Evolutionary conservation across 2,797 vertebrate species (phyloP).

Genomic region (Rhinoraja longicauda): DNA sequence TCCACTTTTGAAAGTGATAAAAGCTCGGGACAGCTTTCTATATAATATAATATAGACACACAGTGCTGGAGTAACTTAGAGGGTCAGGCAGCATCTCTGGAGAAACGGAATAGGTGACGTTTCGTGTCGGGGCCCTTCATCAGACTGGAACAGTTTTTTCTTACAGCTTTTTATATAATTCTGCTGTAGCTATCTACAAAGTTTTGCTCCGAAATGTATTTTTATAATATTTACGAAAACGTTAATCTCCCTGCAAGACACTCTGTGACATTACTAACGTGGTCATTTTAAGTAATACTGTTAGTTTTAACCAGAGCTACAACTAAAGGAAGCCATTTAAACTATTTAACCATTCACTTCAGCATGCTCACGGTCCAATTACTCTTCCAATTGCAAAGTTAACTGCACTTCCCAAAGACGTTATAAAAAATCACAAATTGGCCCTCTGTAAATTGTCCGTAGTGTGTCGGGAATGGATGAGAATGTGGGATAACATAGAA

Average conservation of each 20-base stretch:
- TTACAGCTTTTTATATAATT: background rate
- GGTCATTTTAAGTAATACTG: background rate
- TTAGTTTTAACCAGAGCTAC: background rate
- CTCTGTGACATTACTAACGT: background rate
- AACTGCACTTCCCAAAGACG: background rate
- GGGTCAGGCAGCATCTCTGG: too few species aligned
- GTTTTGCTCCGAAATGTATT: background rate
- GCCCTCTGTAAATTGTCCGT: too few species aligned
- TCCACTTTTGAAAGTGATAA: background rate
- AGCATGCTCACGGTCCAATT: too few species aligned
- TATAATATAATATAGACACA: too few species aligned
- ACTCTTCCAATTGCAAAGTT: background rate
- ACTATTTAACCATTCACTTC: background rate
- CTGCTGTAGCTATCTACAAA: too few species aligned
- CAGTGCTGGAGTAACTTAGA: too few species aligned
- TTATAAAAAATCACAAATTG: too few species aligned
- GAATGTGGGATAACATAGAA: too few species aligned
- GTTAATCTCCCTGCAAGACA: background rate
- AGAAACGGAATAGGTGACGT: too few species aligned
- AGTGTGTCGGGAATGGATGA: too few species aligned
- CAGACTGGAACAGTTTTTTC: too few species aligned
- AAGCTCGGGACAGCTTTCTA: background rate
- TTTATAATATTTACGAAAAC: background rate
- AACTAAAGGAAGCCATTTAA: background rate
- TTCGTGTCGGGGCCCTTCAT: too few species aligned